Evolutionary conservation across 2,797 vertebrate species (phyloP), one percentile per base, ranked within the genome.

Genomic region (Chiloscyllium punctatum): DNA sequence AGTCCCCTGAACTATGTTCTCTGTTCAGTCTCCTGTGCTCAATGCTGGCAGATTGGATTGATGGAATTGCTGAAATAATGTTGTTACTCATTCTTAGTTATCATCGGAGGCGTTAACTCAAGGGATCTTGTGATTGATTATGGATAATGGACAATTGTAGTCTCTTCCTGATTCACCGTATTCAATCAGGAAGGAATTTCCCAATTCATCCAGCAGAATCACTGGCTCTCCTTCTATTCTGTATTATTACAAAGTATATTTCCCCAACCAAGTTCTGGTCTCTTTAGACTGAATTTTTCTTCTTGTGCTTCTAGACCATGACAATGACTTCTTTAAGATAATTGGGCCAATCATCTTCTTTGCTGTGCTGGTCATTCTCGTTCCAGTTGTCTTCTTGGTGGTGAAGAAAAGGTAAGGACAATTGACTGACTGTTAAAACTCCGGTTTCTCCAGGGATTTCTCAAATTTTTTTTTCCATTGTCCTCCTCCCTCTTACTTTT

Each of bases 401-500:
- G 96, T 99, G 96, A 99, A 98, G 96, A 99, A 99, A 97, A 99
- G 98, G 99, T 99, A 96, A 96, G 98, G 96, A 16, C 77, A 18
- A 71, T 8, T 27, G 57, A 96, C 51, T 92, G 30, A 84, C 71
- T 27, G 7, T 71, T 27, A 77, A 42, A 25, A 48, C 18, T 30
- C 16, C 66, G 27, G 68, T 11, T 82, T 91, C 23, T 33, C 15
- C 57, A 15, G 88, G n/a, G 88, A n/a, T 23, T 66, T 21, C 57
- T 66, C 37, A 5, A 91, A 87, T 51, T 11, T 9, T 33, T 77
- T 77, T 77, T 77, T n/a, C 5, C 37, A 23, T 68, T 21, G 16
- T 16, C 33, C 21, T 25, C 90, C 18, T 18, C 42, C 90, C 90
- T 92, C n/a, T 7, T 11, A 1, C n/a, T n/a, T 92, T 92, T 25